Evolutionary conservation across 1,140 invertebrate genomes (phyloP), one percentile per base, ranked within the genome.

Genomic region (Homarus americanus): DNA sequence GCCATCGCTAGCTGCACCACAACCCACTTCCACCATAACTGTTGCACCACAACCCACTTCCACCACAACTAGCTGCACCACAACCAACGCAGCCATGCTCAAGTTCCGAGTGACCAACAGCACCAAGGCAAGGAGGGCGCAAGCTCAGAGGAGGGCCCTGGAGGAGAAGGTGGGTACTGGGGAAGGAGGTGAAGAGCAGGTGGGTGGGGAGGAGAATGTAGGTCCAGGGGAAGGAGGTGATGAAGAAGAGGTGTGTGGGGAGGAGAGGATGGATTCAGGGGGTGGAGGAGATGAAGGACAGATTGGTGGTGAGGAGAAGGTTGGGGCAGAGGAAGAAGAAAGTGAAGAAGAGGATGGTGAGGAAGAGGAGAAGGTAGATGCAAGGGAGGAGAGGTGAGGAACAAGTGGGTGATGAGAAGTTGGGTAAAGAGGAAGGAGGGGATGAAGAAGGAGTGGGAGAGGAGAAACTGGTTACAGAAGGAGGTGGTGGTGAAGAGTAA

Each of bases 21-120:
- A 4, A 58, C 17, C 53, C 53, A 58, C 20, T 58, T 15, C 20
- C n/a, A n/a, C n/a, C n/a, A n/a, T n/a, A n/a, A n/a, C n/a, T n/a
- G n/a, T 58, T 20, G 12, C 53, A 58, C 53, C 72, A 75, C 72
- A 15, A 34, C 38, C 72, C 24, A 58, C 53, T 58, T 24, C 53
- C 24, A 58, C 53, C 17, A 58, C 15, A 15, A 58, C 53, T 58
- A 58, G 53, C n/a, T 20, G 12, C 53, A 58, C 53, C 72, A 75
- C 72, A 15, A 34, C 38, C 72, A 24, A 58, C 53, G 53, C 36
- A 69, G 66, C 44, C 34, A 92, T 92, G 92, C 88, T 92, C n/a
- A 92, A 92, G 69, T 92, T 92, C 63, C 83, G 92, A 12, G 89
- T 91, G 38, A 92, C 92, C 17, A 92, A 92, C 89, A 92, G 92